These are phyloP conservation scores for Poeciliopsis occidentalis DNA, from an alignment of 2,113 vertebrate species.

Conservation along the genomic window DNA sequence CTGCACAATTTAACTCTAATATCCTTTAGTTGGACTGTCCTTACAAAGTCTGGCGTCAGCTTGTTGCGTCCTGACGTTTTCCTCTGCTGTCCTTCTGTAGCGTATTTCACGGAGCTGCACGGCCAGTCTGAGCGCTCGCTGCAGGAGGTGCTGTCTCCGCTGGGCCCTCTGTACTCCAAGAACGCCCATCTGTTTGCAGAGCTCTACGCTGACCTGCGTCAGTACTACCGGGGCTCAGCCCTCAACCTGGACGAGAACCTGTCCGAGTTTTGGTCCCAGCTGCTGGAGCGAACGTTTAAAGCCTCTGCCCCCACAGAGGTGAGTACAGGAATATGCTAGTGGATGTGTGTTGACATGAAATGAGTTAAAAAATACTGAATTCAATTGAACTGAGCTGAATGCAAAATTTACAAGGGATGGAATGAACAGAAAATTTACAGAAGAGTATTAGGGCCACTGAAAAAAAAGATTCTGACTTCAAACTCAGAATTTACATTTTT, in stretches of 20 bases:
- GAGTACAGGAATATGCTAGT: constrained; percentile 7
- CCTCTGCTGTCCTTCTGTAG: constrained; percentile 63
- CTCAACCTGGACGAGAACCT: constrained; percentile 91
- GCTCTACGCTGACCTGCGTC: constrained; percentile 86
- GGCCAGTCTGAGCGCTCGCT: constrained; percentile 86
- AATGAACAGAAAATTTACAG: neutral
- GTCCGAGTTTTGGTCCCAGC: constrained; percentile 90
- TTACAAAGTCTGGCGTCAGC: neutral
- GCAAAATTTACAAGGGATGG: neutral
- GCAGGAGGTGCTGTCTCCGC: constrained; percentile 81
- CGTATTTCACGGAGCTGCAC: constrained; percentile 90
- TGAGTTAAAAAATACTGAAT: neutral
- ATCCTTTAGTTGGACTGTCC: too few species aligned
- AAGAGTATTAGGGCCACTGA: too few species aligned
- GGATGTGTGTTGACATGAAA: neutral
- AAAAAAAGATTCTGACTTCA: too few species aligned
- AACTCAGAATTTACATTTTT: too few species aligned
- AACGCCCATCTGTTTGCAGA: constrained; percentile 84
- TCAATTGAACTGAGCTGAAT: neutral
- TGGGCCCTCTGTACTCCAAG: constrained; percentile 84
- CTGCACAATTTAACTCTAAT: neutral
- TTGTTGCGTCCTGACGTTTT: neutral
- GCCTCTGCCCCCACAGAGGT: constrained; percentile 74
- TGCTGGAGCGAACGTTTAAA: constrained; percentile 89
- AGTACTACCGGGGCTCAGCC: constrained; percentile 88